phyloP scores from a whole-genome alignment of 2,113 vertebrate species.

The Mellivora capensis region DNA sequence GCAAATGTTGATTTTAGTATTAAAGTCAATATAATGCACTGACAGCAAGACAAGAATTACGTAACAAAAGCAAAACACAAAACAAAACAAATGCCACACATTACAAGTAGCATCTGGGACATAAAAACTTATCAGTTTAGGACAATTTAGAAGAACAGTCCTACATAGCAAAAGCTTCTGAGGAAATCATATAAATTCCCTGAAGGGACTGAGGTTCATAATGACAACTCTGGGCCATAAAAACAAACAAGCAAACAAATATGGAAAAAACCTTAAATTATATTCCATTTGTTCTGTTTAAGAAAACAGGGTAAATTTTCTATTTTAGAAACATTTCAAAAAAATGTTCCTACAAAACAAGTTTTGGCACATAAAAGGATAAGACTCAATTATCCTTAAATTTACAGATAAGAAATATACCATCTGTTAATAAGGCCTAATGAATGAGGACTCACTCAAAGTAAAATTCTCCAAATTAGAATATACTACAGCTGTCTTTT shows the following conservation, averaged over 20 bases:
- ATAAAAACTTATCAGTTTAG: not conserved
- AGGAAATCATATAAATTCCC: not conserved
- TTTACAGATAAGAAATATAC: not conserved
- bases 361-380: not conserved
- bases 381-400: conserved; percentile 12
- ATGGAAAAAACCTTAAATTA: not conserved
- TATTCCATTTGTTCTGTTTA: conserved; percentile 3
- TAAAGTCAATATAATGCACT: not conserved
- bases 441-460: not conserved
- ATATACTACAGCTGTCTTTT: not conserved
- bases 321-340: not conserved
- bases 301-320: not conserved
- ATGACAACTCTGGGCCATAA: not conserved
- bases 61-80: not conserved
- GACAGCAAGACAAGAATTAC: not conserved
- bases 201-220: not conserved
- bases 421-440: not conserved
- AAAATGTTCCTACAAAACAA: conserved; percentile 29
- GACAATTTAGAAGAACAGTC: not conserved
- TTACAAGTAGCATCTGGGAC: not conserved
- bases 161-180: not conserved
- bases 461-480: not conserved
- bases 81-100: not conserved
- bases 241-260: not conserved
- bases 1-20: not conserved